Percentiles rank a stretch among this genome's conserved stretches.
Evolutionary conservation across 2,888 invertebrate genomes (phyloP).

Genomic region (Catocala sponsa): DNA sequence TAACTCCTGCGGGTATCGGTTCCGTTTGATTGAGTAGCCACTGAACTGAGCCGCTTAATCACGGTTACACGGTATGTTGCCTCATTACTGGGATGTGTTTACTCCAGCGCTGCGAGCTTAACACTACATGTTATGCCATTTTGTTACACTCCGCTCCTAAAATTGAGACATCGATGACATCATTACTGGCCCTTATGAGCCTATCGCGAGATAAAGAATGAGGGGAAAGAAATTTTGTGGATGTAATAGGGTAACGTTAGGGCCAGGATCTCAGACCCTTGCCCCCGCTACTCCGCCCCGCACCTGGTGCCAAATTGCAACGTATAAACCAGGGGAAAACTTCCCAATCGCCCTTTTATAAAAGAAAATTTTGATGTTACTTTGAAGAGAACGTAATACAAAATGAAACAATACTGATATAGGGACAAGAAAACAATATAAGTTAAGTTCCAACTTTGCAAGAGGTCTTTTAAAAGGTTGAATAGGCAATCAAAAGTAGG

Average conservation of each 20-base stretch:
- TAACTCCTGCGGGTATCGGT: conserved; percentile 64
- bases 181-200: conserved; percentile 12
- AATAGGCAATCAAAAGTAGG: conserved; percentile 40
- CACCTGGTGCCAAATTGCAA: conserved; percentile 27
- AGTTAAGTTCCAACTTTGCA: conserved; percentile 32
- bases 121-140: conserved; percentile 26
- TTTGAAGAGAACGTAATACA: conserved; percentile 13
- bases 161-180: conserved; percentile 19
- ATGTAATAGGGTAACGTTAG: conserved; percentile 16
- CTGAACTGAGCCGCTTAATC: conserved; percentile 73
- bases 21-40: conserved; percentile 72
- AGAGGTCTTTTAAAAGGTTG: conserved; percentile 43
- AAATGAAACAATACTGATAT: conserved; percentile 24
- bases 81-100: conserved; percentile 60
- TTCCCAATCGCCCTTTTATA: conserved; percentile 9
- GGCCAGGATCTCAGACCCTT: conserved; percentile 15
- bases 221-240: conserved; percentile 16
- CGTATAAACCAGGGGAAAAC: conserved; percentile 13
- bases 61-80: conserved; percentile 65
- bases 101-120: conserved; percentile 30
- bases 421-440: conserved; percentile 37
- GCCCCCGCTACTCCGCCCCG: conserved; percentile 3
- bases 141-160: conserved; percentile 15
- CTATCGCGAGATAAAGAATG: conserved; percentile 16
- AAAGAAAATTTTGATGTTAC: conserved; percentile 17